Base-by-base conservation (phyloP, 2,113 vertebrate genomes). In the Tricholaema leucomelas region DNA sequence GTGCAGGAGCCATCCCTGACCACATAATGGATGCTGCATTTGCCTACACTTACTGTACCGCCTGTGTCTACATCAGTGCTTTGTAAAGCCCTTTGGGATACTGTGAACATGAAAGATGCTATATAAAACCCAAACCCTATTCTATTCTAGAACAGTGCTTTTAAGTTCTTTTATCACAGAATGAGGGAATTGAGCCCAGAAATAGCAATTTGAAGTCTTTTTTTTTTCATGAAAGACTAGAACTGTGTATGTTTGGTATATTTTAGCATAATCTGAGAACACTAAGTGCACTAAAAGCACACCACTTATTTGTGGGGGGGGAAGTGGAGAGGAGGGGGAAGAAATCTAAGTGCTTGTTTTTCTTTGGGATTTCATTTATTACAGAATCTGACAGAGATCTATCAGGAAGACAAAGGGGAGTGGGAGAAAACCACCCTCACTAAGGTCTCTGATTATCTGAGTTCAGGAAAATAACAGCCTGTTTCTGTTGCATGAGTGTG, bases 231-330 rank as follows among this genome's bases (percentile, higher is more conserved):
- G 85, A 96, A 96, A 96, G 96, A 93, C 42, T 79, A 81, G 90
- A 94, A 81, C 82, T 77, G 89, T 84, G 31, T 95, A 75, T 87
- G 85, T 95, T 97, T 97, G 91, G 90, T 96, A 85, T 97, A 94
- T 97, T 96, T 98, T 97, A 97, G 93, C 94, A 97, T 96, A 96
- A 97, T 97, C 93, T 35, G 69, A 64, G 87, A 90, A 87, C 81
- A 76, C 66, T 94, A 90, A 96, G 94, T 96, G 92, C 87, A 65
- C 92, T 96, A 96, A 96, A 96, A 96, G 95, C 94, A 85, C 55
- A 61, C 23, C 65, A 12, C 91, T 95, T 96, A 48, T 96, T 97
- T 86, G 80, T 90, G 89, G 90, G 93, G 87, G 79, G 84, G 42
- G 84, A 94, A 56, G 70, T 6, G 52, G 52, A 60, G 76, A 81